Evolutionary conservation across 30 jellyfish, hydroid and myxozoan species (phyloP), one percentile per base, ranked within the genome.

Genomic region (Pelagia noctiluca): DNA sequence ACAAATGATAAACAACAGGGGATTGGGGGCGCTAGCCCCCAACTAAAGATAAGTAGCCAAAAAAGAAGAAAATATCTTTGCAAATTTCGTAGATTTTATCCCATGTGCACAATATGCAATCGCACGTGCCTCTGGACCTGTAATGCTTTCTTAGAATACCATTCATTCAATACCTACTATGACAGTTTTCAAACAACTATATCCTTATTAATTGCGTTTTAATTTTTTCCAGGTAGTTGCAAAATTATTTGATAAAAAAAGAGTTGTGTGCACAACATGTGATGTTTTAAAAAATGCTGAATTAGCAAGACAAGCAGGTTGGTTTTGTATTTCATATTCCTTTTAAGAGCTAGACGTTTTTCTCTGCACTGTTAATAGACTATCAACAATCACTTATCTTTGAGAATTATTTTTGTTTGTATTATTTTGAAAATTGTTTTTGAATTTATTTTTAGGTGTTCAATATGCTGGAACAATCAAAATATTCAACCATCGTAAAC

Each of bases 271-370:
- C 31, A 75, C 96, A 35, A 53, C 87, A 2, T 82, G 99, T 57
- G 76, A 88, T 35, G 54, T 88, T 76, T 42, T 88, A 78, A 78
- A 85, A 62, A 78, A 84, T 74, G 86, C 80, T 46, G 83, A 85
- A 50, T 64, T 88, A 47, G 97, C 88, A 32, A 74, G 69, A 73
- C 84, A 80, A 69, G 80, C 94, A 63, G 98, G 98, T 88, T 63
- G n/a, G 77, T n/a, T 2, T 5, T 19, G 47, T 16, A n/a, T 48
- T 52, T 47, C 8, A 32, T 30, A 4, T 4, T 46, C 21, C 5
- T 34, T 12, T 11, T 46, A 23, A 0, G n/a, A 35, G 24, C n/a
- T 18, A 0, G 0, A 0, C 2, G 19, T 37, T 35, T 21, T 73
- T 1, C 0, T 25, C 22, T 36, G 19, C 82, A 19, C n/a, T n/a